These are phyloP conservation scores for Phylloscopus collybita DNA, from an alignment of 2,797 vertebrate species.

Conservation along the genomic window DNA sequence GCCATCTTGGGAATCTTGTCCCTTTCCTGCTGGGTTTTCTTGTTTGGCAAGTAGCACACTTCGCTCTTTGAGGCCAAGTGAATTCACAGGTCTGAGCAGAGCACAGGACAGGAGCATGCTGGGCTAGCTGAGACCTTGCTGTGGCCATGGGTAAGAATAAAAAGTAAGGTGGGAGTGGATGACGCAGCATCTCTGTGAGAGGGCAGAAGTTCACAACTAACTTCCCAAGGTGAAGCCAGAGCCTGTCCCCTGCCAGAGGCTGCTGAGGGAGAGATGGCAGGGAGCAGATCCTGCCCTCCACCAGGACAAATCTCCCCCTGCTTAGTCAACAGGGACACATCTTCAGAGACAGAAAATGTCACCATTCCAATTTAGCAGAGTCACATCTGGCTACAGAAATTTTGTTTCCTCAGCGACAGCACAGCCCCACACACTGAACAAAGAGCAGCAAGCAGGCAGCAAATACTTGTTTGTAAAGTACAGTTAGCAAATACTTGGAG, in stretches of 20 bases:
- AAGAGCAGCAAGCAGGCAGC: conserved; percentile 4
- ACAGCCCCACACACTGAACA: background rate
- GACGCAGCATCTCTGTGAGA: background rate
- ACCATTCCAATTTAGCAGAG: background rate
- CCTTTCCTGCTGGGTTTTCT: background rate
- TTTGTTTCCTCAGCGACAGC: fast-evolving
- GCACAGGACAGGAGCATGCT: background rate
- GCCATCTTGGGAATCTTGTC: background rate
- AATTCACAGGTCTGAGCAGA: background rate
- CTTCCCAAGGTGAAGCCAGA: background rate
- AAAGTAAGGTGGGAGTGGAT: background rate
- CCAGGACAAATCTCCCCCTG: background rate
- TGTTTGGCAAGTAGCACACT: background rate
- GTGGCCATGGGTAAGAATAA: background rate
- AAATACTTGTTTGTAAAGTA: background rate
- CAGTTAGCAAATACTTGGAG: background rate
- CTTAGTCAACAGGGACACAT: background rate
- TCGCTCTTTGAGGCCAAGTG: background rate
- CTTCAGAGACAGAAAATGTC: background rate
- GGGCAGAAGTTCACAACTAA: background rate
- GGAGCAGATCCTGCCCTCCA: background rate
- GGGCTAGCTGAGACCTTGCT: background rate
- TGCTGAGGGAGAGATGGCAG: background rate
- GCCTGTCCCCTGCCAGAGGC: background rate
- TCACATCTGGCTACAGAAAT: background rate